Conservation (phyloP, 2,888 invertebrate species). For the Catocala nupta region DNA sequence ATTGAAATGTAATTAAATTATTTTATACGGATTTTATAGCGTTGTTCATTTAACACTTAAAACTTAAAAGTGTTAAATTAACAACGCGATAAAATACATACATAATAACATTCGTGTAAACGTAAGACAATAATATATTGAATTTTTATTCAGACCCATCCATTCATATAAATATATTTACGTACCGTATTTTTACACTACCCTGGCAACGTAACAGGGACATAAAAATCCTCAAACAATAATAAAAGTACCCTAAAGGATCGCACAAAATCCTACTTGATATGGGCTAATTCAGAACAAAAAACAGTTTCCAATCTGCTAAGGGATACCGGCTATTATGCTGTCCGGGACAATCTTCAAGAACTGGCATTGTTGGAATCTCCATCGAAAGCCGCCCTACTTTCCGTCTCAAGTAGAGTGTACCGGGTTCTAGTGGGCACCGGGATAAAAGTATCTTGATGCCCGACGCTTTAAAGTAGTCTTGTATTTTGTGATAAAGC, state of each 20-base stretch:
- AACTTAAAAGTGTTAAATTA: no score
- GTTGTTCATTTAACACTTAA: no score
- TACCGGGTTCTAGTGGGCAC: constrained; percentile 8
- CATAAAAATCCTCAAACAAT: neutral
- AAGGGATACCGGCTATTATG: constrained; percentile 37
- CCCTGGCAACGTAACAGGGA: neutral
- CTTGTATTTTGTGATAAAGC: constrained; percentile 1
- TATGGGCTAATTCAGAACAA: constrained; percentile 35
- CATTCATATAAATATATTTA: no score
- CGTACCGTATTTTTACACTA: no score
- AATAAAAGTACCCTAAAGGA: neutral
- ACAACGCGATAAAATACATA: no score
- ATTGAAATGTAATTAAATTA: no score
- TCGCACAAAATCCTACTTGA: constrained; percentile 6
- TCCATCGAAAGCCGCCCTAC: constrained; percentile 47
- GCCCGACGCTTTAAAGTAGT: neutral
- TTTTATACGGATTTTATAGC: no score
- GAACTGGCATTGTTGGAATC: constrained; percentile 46
- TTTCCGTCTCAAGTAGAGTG: constrained; percentile 40
- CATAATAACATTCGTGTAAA: no score
- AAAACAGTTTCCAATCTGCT: constrained; percentile 41
- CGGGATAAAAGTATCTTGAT: constrained; percentile 13
- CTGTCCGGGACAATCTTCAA: constrained; percentile 42
- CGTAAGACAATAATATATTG: no score
- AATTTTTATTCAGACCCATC: no score